Evolutionary conservation across 35 echinoderm and acorn worm species (phyloP).

Genomic region (Diadema setosum): DNA sequence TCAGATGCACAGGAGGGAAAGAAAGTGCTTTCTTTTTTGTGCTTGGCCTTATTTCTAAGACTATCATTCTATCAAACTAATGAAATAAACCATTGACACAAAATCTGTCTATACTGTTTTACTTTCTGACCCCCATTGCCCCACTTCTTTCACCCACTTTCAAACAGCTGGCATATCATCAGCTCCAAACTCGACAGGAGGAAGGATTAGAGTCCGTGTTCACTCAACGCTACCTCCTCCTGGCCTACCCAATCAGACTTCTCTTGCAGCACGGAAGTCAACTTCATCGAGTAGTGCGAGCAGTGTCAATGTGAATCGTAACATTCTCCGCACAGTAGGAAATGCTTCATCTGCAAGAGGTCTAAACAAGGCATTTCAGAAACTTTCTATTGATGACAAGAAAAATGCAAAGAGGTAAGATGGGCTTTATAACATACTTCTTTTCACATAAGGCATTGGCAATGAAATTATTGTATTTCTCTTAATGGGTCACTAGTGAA

Average conservation of each 20-base stretch:
- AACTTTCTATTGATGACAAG: slow-evolving; percentile 50
- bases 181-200: neutral
- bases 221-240: neutral
- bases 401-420: slow-evolving; percentile 16
- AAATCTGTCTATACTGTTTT: neutral
- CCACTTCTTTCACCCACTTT: neutral
- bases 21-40: neutral
- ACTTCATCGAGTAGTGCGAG: slow-evolving; percentile 63
- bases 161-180: neutral
- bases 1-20: neutral
- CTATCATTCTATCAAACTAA: neutral
- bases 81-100: neutral
- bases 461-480: neutral
- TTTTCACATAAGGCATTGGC: neutral
- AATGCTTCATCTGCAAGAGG: neutral
- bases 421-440: neutral
- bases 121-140: neutral
- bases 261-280: neutral
- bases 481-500: neutral
- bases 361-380: slow-evolving; percentile 56
- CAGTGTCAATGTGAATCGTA: slow-evolving; percentile 64
- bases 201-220: neutral
- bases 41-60: neutral
- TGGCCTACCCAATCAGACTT: neutral
- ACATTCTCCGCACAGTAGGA: slow-evolving; percentile 34